A percentile compares a stretch with the other conserved stretches of the same genome.
Evolutionary conservation across 2,888 invertebrate genomes (phyloP).

Genomic region (Gerris lacustris): DNA sequence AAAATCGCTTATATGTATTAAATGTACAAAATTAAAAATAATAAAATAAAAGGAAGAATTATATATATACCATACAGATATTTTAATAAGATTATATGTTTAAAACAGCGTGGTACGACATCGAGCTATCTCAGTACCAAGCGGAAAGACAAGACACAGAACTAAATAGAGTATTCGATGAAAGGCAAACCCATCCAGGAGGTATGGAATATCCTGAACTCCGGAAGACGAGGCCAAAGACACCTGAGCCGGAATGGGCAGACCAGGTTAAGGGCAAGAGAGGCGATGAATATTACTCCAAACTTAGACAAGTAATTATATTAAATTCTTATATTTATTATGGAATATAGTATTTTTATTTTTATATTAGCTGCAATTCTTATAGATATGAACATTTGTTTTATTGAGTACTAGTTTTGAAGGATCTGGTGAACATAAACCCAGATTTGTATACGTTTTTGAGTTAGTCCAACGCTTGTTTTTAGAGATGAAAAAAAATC

Average conservation of each 20-base stretch:
- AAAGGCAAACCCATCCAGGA: conserved; percentile 55
- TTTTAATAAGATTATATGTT: no score
- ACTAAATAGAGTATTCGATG: conserved; percentile 76
- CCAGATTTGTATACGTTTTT: no score
- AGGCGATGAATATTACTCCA: conserved; percentile 66
- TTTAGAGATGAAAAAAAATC: no score
- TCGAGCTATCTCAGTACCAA: conserved; percentile 72
- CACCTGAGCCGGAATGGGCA: conserved; percentile 75
- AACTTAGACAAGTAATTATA: conserved; percentile 49
- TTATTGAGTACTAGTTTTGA: not conserved
- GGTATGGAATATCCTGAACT: conserved; percentile 46
- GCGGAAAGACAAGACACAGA: conserved; percentile 69
- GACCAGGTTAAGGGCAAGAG: conserved; percentile 68
- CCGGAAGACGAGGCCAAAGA: conserved; percentile 47
- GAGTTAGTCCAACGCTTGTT: no score
- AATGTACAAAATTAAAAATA: no score
- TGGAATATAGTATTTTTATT: no score
- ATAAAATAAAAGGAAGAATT: no score
- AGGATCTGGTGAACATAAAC: no score
- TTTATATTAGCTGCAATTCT: no score
- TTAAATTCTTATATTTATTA: no score
- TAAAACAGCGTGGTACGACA: conserved; percentile 76
- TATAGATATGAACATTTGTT: not conserved
- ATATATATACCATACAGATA: no score
- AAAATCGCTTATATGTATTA: no score